Evolutionary conservation across 2,888 invertebrate species (phyloP).

Genomic region (Thyatira batis): DNA sequence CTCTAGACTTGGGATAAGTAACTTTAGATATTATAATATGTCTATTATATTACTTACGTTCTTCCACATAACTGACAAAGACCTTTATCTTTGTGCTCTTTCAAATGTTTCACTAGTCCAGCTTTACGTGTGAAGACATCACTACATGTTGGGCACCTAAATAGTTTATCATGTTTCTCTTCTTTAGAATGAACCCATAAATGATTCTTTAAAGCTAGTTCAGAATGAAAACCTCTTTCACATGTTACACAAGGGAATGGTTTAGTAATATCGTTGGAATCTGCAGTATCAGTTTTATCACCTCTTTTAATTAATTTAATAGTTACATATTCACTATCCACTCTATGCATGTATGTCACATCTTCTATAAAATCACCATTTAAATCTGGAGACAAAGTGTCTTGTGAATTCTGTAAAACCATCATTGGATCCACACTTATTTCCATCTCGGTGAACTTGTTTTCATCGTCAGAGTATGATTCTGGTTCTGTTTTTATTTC

Average conservation of each 20-base stretch:
- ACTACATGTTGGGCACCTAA: slow-evolving; percentile 83
- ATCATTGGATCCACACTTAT: slow-evolving; percentile 87
- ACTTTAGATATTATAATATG: no score
- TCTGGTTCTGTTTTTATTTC: slow-evolving; percentile 33
- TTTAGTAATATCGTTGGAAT: slow-evolving; percentile 48
- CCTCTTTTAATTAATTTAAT: slow-evolving; percentile 62
- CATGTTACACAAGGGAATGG: slow-evolving; percentile 82
- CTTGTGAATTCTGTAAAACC: slow-evolving; percentile 83
- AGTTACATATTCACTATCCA: slow-evolving; percentile 57
- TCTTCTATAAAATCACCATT: slow-evolving; percentile 38
- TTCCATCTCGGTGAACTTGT: slow-evolving; percentile 82
- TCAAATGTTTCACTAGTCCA: slow-evolving; percentile 84
- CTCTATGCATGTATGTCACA: slow-evolving; percentile 48
- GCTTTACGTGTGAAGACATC: slow-evolving; percentile 84
- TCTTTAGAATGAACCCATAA: slow-evolving; percentile 79
- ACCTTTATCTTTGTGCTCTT: slow-evolving; percentile 84
- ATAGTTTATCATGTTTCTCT: slow-evolving; percentile 44
- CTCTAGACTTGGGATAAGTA: no score
- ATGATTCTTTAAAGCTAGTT: slow-evolving; percentile 84
- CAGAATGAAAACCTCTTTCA: slow-evolving; percentile 79
- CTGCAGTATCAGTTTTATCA: slow-evolving; percentile 16
- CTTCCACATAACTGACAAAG: slow-evolving; percentile 86
- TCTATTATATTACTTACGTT: slow-evolving; percentile 78
- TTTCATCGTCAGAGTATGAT: slow-evolving; percentile 37
- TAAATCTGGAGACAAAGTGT: slow-evolving; percentile 35